These are phyloP conservation scores for Temnothorax nylanderi DNA, from an alignment of 1,140 invertebrate genomes.

Conservation along the genomic window DNA sequence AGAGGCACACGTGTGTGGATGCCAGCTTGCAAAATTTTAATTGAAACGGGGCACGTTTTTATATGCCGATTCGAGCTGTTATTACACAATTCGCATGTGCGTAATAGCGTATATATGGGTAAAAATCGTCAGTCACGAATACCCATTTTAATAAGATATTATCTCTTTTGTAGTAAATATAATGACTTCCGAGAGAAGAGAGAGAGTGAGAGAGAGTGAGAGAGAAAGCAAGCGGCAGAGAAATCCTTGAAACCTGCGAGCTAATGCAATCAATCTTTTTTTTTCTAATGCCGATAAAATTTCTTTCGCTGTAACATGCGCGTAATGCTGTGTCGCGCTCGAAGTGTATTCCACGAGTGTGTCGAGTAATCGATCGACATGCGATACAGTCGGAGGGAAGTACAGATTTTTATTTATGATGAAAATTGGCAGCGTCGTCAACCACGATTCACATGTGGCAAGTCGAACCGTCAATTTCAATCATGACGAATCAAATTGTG, in stretches of 20 bases:
- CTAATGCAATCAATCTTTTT: background rate
- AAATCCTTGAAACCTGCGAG: background rate
- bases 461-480: slow-evolving; percentile 69
- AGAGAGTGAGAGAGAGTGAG: background rate
- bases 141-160: slow-evolving; percentile 38
- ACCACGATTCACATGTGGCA: slow-evolving; percentile 42
- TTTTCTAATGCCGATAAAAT: background rate
- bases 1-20: background rate
- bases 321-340: background rate
- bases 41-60: background rate
- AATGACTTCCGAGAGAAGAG: background rate
- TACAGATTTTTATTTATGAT: slow-evolving; percentile 52
- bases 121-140: slow-evolving; percentile 25
- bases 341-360: background rate
- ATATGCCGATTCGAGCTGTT: background rate
- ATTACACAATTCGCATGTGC: slow-evolving; percentile 29
- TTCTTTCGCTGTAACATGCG: background rate
- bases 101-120: background rate
- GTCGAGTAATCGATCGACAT: slow-evolving; percentile 19
- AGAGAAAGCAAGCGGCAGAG: background rate
- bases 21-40: slow-evolving; percentile 19
- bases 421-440: slow-evolving; percentile 61
- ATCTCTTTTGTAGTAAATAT: slow-evolving; percentile 2
- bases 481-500: slow-evolving; percentile 47
- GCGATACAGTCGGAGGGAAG: background rate